phyloP scores from a whole-genome alignment of 2,113 vertebrate species.

The Spea bombifrons region DNA sequence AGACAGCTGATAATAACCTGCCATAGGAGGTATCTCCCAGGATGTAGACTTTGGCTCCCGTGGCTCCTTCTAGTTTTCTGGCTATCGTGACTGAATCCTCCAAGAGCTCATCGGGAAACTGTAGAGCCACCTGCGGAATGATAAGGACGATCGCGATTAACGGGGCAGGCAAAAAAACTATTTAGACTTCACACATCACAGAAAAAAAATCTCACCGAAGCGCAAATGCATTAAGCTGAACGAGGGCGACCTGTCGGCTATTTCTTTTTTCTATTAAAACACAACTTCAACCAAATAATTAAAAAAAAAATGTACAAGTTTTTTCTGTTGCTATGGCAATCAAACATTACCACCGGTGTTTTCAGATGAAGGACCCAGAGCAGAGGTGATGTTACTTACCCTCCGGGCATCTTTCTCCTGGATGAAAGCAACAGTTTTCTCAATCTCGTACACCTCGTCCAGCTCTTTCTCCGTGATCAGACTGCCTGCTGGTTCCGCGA shows the following conservation, averaged over 20 bases:
- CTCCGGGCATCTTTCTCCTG: conserved; percentile 53
- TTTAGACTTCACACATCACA: too few species aligned
- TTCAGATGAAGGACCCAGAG: neutral
- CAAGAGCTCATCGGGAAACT: conserved; percentile 89
- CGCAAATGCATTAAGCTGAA: too few species aligned
- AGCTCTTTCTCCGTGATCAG: conserved; percentile 36
- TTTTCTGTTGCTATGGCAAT: too few species aligned
- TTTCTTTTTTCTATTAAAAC: too few species aligned
- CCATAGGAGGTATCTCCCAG: conserved; percentile 93
- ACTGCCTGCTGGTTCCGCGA: neutral
- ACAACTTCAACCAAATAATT: too few species aligned
- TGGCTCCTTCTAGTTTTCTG: conserved; percentile 67
- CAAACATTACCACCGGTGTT: too few species aligned
- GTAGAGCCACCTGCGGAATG: conserved; percentile 80
- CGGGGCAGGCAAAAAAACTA: neutral
- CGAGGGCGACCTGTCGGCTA: too few species aligned
- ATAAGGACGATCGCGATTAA: neutral
- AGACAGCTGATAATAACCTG: conserved; percentile 68
- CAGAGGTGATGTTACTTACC: conserved; percentile 35
- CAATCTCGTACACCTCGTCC: conserved; percentile 65
- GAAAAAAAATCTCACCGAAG: too few species aligned
- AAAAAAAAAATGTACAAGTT: too few species aligned
- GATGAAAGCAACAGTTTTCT: conserved; percentile 55
- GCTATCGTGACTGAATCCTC: conserved; percentile 72
- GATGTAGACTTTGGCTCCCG: conserved; percentile 71